Percentiles rank a stretch among this genome's conserved stretches.
Evolutionary conservation across 2,797 vertebrate genomes (phyloP).

Genomic region (Melanotaenia maccullochi): DNA sequence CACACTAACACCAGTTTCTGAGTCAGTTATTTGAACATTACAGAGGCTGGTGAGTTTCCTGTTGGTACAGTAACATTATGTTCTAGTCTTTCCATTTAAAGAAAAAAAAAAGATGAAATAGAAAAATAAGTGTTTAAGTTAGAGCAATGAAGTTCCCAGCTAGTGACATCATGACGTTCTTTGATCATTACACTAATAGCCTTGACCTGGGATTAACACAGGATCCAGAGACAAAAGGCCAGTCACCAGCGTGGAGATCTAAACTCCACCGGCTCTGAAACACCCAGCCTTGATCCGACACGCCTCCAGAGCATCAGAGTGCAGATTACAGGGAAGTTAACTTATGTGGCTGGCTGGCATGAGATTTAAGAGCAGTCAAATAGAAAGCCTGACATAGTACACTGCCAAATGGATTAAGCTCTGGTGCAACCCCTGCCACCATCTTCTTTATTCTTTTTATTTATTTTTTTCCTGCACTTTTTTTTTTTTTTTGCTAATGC

Average conservation of each 20-base stretch:
- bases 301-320: conserved; percentile 57
- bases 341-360: conserved; percentile 68
- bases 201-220: conserved; percentile 62
- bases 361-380: conserved; percentile 75
- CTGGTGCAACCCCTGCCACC: conserved; percentile 18
- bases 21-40: conserved; percentile 50
- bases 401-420: conserved; percentile 72
- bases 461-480: conserved; percentile 9
- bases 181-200: conserved; percentile 63
- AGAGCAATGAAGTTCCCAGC: conserved; percentile 22
- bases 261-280: conserved; percentile 34
- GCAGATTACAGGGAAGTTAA: conserved; percentile 68
- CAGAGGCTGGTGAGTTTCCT: conserved; percentile 27
- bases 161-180: conserved; percentile 38
- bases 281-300: conserved; percentile 60
- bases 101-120: background rate
- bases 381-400: conserved; percentile 66
- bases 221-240: conserved; percentile 46
- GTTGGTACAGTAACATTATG: conserved; percentile 24
- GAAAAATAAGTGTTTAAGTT: background rate
- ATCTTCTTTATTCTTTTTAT: conserved; percentile 26
- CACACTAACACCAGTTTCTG: conserved; percentile 25
- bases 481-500: conserved; percentile 20
- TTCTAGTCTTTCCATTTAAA: conserved; percentile 17
- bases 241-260: conserved; percentile 29